Base-by-base conservation (phyloP, 2,113 vertebrate species). In the Hypomesus transpacificus region DNA sequence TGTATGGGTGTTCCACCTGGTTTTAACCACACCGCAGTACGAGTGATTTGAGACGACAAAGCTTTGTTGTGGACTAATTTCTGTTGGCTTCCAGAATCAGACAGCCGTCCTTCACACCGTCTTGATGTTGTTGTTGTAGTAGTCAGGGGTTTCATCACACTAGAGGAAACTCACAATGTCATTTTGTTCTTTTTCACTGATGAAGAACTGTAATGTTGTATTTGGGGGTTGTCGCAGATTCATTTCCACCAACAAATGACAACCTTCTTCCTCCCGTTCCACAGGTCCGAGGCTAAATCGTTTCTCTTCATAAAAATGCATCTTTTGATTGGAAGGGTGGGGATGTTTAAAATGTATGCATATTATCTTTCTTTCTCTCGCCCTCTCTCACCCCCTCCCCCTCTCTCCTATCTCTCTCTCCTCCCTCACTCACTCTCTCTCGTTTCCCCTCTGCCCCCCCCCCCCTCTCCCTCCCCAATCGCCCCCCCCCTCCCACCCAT, bases 311-410 rank as follows among this genome's bases (percentile, higher is more conserved):
- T 87, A 90, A 85, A 79, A 86, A 78, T 66, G 67, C 82, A 87
- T 90, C 84, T 89, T 91, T 90, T 92, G 87, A 91, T 90, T 88
- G 81, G 78, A 80, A 89, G 88, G 84, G 84, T 77, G 80, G 86
- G 81, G 73, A 86, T 86, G 83, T 89, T 87, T 89, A 84, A 88
- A 91, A 91, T 89, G 82, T 89, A 87, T 89, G 90, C 89, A 91
- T 84, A 87, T 89, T 90, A 90, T 91, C 89, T 90, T 82, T 87
- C 84, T 85, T 81, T 87, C 83, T 85, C 87, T 87, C 82, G 82
- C 85, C 83, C 82, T 80, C 57, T 21, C 54, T 85, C 72, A 72
- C 76, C 76, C 73, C 79, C 74, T 62, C 74, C 69, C 73, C 70
- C 73, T 57, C 66, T 62, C 54, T 79, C 68, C 74, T 80, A 63